Base-by-base conservation (phyloP, 2,113 vertebrate species). In the Alces alces region DNA sequence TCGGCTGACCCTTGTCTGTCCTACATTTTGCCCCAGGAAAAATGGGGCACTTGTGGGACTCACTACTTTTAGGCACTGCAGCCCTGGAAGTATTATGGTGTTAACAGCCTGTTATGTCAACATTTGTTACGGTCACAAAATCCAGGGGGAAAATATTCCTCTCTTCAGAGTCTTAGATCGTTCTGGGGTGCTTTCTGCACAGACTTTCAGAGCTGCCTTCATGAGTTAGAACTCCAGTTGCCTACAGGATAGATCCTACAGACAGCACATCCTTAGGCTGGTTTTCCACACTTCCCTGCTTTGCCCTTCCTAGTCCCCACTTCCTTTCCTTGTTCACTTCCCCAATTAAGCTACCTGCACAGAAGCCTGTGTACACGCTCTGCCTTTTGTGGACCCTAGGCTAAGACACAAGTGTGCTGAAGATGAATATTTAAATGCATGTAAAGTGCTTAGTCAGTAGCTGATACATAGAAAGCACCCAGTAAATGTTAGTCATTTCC, bases 401-500 rank as follows among this genome's bases (percentile, higher is more conserved):
- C 28, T 16, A 25, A 79, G 58, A 82, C 5, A 66, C 7, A 11
- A 39, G 9, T 91, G 11, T 66, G 91, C 23, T 54, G 21, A 78
- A 55, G 85, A 58, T 66, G 89, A 93, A 84, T 12, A 33, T 66
- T 54, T 27, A 91, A 96, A 91, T 28, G 6, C 33, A 16, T 33
- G 4, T 54, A 43, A 93, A 96, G 47, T 76, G n/a, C 88, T 97
- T 80, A 58, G n/a, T 55, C 50, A 52, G 39, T 76, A 47, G 13
- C 76, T 50, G 25, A 25, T 30, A 36, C 23, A 54, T 4, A 64
- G 58, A 95, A 89, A 89, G 11, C 78, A 92, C 36, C 55, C 57
- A 54, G 6, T 84, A 93, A 93, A 93, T 52, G 54, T 64, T 89
- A 92, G 96, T 86, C 80, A 86, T 84, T 98, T 98, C 87, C 93